Conservation (phyloP, 2,888 invertebrate species). For the Chymomyza procnemis region DNA sequence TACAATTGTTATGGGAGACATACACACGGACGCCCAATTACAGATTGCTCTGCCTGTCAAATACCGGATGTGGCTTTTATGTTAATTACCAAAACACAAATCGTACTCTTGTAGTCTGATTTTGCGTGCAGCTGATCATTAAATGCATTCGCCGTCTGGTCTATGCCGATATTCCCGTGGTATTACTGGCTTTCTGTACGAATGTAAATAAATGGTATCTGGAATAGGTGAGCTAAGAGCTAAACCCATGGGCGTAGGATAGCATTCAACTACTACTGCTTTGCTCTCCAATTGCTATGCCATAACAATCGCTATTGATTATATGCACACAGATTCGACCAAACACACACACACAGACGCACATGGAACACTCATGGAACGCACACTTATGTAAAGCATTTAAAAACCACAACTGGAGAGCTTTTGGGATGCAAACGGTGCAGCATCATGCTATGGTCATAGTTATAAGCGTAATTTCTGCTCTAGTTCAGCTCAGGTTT, state of each 20-base stretch:
- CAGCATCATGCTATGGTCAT: constrained; percentile 24
- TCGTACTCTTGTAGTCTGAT: not conserved
- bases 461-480: constrained; percentile 59
- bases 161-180: not conserved
- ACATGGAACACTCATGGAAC: not conserved
- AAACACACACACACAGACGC: constrained; percentile 10
- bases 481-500: constrained; percentile 46
- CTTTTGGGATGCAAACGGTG: not conserved
- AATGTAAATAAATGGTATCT: constrained; percentile 27
- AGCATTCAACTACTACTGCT: constrained; percentile 28
- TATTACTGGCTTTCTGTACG: constrained; percentile 30
- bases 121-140: not conserved
- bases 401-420: not conserved
- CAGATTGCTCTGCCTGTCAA: constrained; percentile 7
- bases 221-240: constrained; percentile 1
- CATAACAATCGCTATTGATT: constrained; percentile 67
- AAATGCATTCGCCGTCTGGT: not conserved
- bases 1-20: constrained; percentile 30
- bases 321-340: constrained; percentile 36
- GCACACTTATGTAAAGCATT: not conserved
- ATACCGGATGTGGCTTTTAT: not conserved
- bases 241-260: not conserved
- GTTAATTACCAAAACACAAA: constrained; percentile 2
- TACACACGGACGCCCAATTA: constrained; percentile 37
- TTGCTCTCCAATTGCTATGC: constrained; percentile 12